phyloP scores from a whole-genome alignment of 2,113 vertebrate genomes.

The Periophthalmodon schlosseri region DNA sequence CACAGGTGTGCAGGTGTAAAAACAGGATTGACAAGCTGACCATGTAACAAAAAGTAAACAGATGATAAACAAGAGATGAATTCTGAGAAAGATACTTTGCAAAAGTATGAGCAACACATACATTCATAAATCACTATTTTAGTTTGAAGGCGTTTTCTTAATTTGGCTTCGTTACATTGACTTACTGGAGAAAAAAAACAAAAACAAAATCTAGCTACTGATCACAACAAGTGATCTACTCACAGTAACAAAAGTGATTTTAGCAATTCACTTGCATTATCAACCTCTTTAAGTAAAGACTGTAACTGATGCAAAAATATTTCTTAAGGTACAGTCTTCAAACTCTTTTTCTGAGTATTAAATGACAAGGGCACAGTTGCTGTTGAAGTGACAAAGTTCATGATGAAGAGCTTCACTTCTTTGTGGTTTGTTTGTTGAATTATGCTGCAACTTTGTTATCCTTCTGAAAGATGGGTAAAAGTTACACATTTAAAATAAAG shows the following conservation, averaged over 20 bases:
- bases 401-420: constrained; percentile 77
- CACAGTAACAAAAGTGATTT: constrained; percentile 87
- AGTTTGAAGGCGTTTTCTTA: constrained; percentile 12
- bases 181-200: constrained; percentile 4
- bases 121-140: constrained; percentile 49
- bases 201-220: constrained; percentile 71
- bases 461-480: constrained; percentile 80
- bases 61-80: constrained; percentile 13
- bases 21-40: constrained; percentile 20
- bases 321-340: constrained; percentile 81
- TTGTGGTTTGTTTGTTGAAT: constrained; percentile 69
- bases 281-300: constrained; percentile 84
- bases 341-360: not conserved
- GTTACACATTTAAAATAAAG: not conserved
- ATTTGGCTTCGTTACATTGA: constrained; percentile 25
- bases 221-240: constrained; percentile 80
- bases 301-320: constrained; percentile 86
- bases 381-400: constrained; percentile 66
- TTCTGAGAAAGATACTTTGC: not conserved
- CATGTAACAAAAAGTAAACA: not conserved
- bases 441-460: constrained; percentile 98
- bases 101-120: constrained; percentile 28
- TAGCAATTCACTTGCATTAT: constrained; percentile 80
- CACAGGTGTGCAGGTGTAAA: not conserved
- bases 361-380: constrained; percentile 1